Evolutionary conservation across 1,140 invertebrate genomes (phyloP).

Genomic region (Brachionus angularis): DNA sequence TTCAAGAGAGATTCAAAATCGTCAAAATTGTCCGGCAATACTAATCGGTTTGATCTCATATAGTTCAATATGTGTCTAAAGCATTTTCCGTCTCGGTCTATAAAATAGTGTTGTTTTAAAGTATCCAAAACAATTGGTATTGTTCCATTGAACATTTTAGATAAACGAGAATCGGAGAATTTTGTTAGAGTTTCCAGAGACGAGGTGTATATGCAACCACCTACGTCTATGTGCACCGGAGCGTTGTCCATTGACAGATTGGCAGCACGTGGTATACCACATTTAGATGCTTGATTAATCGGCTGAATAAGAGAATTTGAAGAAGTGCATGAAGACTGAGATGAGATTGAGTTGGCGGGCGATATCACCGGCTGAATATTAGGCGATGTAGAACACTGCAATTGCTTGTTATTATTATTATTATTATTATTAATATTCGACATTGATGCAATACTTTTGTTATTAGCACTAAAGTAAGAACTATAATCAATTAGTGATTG

Average conservation of each 20-base stretch:
- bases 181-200: conserved; percentile 51
- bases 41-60: conserved; percentile 16
- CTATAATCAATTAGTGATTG: no score
- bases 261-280: conserved; percentile 29
- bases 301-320: conserved; percentile 16
- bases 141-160: conserved; percentile 54
- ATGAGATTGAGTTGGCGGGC: conserved; percentile 8
- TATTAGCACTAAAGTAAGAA: no score
- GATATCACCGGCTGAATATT: conserved; percentile 16
- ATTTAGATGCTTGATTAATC: conserved; percentile 22
- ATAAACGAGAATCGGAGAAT: conserved; percentile 51
- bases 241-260: conserved; percentile 36
- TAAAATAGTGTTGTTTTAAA: conserved; percentile 51
- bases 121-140: conserved; percentile 52
- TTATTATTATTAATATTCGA: conserved; percentile 3
- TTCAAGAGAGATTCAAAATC: conserved; percentile 18
- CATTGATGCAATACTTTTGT: not conserved
- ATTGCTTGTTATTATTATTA: not conserved
- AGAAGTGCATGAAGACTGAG: conserved; percentile 26
- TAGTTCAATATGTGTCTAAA: conserved; percentile 44
- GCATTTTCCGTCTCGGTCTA: conserved; percentile 37
- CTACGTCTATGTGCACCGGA: conserved; percentile 50
- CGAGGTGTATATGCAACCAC: conserved; percentile 53
- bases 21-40: conserved; percentile 35
- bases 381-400: conserved; percentile 16